A percentile compares a stretch with the other conserved stretches of the same genome.
phyloP scores from a whole-genome alignment of 92 coral and sea anemone genomes.

The Epizoanthus ramosus region DNA sequence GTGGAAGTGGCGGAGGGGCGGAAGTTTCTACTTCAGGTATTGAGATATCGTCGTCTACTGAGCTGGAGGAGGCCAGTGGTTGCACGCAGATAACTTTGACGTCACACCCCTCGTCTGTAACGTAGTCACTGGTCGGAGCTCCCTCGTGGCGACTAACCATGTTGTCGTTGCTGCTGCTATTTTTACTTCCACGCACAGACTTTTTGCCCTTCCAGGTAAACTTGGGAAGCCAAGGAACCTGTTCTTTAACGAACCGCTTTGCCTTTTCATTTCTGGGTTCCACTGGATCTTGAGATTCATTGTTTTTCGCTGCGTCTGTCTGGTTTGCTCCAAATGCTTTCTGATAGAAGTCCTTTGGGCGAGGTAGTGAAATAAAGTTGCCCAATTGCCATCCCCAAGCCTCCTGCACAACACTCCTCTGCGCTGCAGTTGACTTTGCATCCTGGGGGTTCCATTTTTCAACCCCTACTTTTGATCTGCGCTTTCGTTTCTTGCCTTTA shows the following conservation, averaged over 20 bases:
- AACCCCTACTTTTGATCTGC: neutral
- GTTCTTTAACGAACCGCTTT: neutral
- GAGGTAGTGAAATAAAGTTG: neutral
- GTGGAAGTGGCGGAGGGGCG: neutral
- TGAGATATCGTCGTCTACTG: neutral
- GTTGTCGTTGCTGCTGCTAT: neutral
- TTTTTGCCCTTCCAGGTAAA: neutral
- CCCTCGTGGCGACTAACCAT: neutral
- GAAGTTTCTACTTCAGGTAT: neutral
- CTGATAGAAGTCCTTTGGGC: neutral
- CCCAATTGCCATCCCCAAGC: neutral
- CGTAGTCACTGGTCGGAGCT: neutral
- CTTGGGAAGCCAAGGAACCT: neutral
- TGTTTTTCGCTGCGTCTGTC: neutral
- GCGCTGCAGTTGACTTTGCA: neutral
- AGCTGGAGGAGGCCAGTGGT: neutral
- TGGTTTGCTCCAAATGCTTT: neutral
- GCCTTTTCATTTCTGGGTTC: neutral
- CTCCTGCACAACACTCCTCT: slow-evolving; percentile 1
- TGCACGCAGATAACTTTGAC: neutral
- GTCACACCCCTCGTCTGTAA: neutral
- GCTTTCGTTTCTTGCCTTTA: neutral
- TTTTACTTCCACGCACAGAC: neutral
- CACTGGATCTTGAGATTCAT: neutral
- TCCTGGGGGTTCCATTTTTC: neutral